phyloP scores from a whole-genome alignment of 1,140 invertebrate genomes.

The Ips typographus region DNA sequence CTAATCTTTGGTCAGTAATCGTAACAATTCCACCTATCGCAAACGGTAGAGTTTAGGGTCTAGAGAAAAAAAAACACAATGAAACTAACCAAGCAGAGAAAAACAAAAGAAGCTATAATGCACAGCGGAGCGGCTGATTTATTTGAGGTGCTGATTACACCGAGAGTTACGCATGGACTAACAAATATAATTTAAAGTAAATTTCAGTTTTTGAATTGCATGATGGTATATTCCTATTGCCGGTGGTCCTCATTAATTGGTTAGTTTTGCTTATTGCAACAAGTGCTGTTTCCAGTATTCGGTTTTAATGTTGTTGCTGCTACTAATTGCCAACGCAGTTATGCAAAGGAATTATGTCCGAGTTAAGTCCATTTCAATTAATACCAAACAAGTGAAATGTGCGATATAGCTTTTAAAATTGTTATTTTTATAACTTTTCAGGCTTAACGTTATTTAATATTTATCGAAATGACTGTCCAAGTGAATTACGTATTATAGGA shows the following conservation, averaged over 20 bases:
- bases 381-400: no score
- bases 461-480: no score
- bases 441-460: no score
- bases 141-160: constrained; percentile 36
- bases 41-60: constrained; percentile 17
- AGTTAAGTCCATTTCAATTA: no score
- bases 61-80: constrained; percentile 27
- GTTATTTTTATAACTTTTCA: no score
- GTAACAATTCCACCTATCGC: constrained; percentile 9
- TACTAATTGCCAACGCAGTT: no score
- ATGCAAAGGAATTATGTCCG: no score
- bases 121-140: constrained; percentile 35
- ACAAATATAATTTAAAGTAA: constrained; percentile 38
- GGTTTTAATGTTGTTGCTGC: not conserved
- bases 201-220: constrained; percentile 34
- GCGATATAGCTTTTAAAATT: no score
- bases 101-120: constrained; percentile 34
- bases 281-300: not conserved
- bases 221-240: constrained; percentile 11
- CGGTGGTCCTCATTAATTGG: constrained; percentile 17
- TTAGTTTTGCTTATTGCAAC: constrained; percentile 10
- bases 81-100: constrained; percentile 33
- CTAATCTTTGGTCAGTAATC: no score
- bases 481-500: no score
- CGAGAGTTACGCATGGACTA: constrained; percentile 35